Conservation (phyloP, 2,888 invertebrate species). For the Drosophila infuscata region DNA sequence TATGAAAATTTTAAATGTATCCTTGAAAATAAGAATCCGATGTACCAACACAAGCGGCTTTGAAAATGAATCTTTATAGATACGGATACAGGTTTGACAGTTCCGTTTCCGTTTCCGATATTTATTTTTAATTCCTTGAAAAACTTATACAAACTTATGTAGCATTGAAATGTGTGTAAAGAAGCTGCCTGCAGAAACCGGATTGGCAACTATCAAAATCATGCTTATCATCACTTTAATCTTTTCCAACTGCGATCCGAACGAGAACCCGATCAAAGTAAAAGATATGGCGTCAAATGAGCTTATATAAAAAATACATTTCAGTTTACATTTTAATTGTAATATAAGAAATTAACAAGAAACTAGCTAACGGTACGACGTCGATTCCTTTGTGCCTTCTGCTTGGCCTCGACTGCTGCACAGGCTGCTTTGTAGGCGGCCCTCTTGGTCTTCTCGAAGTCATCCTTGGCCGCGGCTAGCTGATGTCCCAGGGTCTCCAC, state of each 20-base stretch:
- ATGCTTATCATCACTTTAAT: background rate
- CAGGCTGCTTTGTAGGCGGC: conserved; percentile 89
- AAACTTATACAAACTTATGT: background rate
- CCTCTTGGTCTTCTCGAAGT: conserved; percentile 89
- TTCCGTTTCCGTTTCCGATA: background rate
- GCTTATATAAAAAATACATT: conserved; percentile 2
- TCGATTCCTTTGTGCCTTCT: conserved; percentile 77
- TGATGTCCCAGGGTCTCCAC: conserved; percentile 88
- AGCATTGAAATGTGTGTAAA: background rate
- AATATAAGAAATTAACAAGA: background rate
- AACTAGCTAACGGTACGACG: background rate
- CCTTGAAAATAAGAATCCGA: background rate
- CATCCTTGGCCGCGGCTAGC: conserved; percentile 87
- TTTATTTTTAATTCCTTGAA: background rate
- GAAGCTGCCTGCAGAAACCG: background rate
- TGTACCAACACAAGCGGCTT: background rate
- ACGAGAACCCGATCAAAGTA: too few relatives aligned
- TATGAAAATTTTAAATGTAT: background rate
- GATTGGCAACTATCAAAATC: background rate
- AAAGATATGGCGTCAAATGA: too few relatives aligned
- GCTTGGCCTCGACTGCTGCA: conserved; percentile 89
- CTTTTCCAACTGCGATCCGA: background rate
- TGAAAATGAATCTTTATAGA: background rate
- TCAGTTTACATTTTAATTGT: background rate
- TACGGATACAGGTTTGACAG: background rate